Percentiles rank a stretch among this genome's conserved stretches.
Conservation (phyloP, 1,140 invertebrate genomes). For the Daktulosphaira vitifoliae region DNA sequence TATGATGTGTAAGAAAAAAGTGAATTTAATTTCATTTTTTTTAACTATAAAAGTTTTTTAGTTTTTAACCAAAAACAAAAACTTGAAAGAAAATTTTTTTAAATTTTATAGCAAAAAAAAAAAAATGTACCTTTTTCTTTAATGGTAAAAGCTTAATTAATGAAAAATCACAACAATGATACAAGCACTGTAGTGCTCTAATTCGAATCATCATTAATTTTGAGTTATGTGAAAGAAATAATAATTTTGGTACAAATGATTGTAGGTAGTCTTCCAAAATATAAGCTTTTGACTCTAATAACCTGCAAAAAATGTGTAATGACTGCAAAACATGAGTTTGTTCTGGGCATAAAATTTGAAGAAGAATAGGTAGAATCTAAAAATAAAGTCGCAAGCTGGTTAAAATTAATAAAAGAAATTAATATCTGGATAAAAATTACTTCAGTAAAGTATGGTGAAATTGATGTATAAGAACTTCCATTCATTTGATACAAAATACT, state of each 20-base stretch:
- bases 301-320: slow-evolving; percentile 48
- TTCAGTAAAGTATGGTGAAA: slow-evolving; percentile 53
- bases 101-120: slow-evolving; percentile 2
- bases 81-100: too few species aligned
- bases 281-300: slow-evolving; percentile 17
- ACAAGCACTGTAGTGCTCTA: slow-evolving; percentile 39
- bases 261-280: slow-evolving; percentile 31
- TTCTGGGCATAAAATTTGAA: slow-evolving; percentile 54
- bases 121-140: slow-evolving; percentile 39
- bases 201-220: slow-evolving; percentile 39
- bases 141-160: slow-evolving; percentile 38
- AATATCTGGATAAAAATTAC: slow-evolving; percentile 43
- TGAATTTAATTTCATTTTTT: too few species aligned
- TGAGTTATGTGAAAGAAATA: slow-evolving; percentile 14
- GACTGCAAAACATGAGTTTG: slow-evolving; percentile 51
- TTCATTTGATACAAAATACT: slow-evolving; percentile 56
- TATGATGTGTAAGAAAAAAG: too few species aligned
- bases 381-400: too few species aligned
- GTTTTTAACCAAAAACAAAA: too few species aligned
- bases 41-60: too few species aligned
- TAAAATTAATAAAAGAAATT: too few species aligned
- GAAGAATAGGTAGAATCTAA: slow-evolving; percentile 57
- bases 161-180: slow-evolving; percentile 34
- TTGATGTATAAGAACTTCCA: slow-evolving; percentile 51
- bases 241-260: slow-evolving; percentile 33